phyloP scores from a whole-genome alignment of 1,140 invertebrate genomes.

The Drosophila triauraria region DNA sequence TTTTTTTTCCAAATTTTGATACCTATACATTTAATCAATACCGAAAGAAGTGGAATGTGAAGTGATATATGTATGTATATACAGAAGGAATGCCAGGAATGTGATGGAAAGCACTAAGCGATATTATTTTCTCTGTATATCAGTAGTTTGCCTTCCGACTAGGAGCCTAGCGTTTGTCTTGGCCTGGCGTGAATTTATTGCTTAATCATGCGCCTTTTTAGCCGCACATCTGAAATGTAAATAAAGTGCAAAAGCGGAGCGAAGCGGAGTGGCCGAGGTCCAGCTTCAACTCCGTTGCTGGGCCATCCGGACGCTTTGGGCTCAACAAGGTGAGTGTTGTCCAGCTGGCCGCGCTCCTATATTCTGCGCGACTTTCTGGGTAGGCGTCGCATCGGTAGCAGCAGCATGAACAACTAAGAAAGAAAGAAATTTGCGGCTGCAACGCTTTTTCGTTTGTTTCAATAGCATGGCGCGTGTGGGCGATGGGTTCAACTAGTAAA shows the following conservation, averaged over 20 bases:
- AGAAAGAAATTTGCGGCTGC: conserved; percentile 50
- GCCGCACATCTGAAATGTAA: conserved; percentile 60
- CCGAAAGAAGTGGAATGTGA: too few relatives aligned
- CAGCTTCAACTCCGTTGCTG: too few relatives aligned
- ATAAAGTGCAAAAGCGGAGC: conserved; percentile 55
- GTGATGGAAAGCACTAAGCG: too few relatives aligned
- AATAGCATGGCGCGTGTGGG: conserved; percentile 53
- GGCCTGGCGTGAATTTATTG: conserved; percentile 73
- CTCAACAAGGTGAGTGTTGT: conserved; percentile 56
- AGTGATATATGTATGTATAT: too few relatives aligned
- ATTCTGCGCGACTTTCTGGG: conserved; percentile 17
- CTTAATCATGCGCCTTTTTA: conserved; percentile 73
- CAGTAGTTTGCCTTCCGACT: not conserved
- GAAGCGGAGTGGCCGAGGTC: conserved; percentile 2
- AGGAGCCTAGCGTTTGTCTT: conserved; percentile 22
- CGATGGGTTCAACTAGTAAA: conserved; percentile 53
- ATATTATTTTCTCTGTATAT: conserved; percentile 5
- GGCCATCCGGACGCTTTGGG: conserved; percentile 13
- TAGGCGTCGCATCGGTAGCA: conserved; percentile 57
- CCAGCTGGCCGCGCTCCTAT: conserved; percentile 49
- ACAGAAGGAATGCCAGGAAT: not conserved
- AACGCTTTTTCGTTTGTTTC: conserved; percentile 64
- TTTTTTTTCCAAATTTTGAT: too few relatives aligned
- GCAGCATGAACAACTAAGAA: conserved; percentile 10
- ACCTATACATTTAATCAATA: too few relatives aligned